Evolutionary conservation across 2,888 invertebrate genomes (phyloP), one percentile per base, ranked within the genome.

Genomic region (Campoplex nolae): DNA sequence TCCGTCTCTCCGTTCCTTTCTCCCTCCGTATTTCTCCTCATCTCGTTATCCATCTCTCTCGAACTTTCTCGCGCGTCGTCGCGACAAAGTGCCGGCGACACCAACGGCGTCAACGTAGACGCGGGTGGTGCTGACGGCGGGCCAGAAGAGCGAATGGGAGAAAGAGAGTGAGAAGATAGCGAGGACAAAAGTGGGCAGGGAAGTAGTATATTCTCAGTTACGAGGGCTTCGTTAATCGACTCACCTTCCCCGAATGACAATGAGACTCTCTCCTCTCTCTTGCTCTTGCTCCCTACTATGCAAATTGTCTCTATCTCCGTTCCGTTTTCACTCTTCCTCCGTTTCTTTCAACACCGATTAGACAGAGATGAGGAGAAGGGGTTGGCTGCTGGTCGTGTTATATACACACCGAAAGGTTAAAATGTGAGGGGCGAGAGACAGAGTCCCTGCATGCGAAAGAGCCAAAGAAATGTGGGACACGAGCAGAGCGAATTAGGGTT

Each of bases 221-320:
- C 86, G 80, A 84, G 78, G 81, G 77, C 86, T 82, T 81, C 68
- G 84, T 78, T 87, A 87, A 87, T 87, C 86, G 86, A 87, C 84
- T 84, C 84, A 84, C 84, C 86, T 87, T 84, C 62, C 81, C 54
- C 68, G 81, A 81, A 78, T 87, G 68, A 78, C 84, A 84, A 85
- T 83, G 85, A 82, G 83, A 79, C 75, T 76, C 56, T 73, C 54
- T 32, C 48, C 11, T 82, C 51, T 77, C 56, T 78, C n/a, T 65
- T 23, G 23, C 23, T 23, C 23, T 23, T 23, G 23, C 23, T 23
- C 23, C 0, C 23, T 23, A 23, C 51, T 58, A 77, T 75, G 48
- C 67, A 71, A 68, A 71, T 51, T 71, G 32, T 32, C 74, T 75
- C 70, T 51, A 71, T 83, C 42, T 68, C 28, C 35, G 35, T 56